phyloP scores from a whole-genome alignment of 2,888 invertebrate genomes.

The Drosophila colorata region DNA sequence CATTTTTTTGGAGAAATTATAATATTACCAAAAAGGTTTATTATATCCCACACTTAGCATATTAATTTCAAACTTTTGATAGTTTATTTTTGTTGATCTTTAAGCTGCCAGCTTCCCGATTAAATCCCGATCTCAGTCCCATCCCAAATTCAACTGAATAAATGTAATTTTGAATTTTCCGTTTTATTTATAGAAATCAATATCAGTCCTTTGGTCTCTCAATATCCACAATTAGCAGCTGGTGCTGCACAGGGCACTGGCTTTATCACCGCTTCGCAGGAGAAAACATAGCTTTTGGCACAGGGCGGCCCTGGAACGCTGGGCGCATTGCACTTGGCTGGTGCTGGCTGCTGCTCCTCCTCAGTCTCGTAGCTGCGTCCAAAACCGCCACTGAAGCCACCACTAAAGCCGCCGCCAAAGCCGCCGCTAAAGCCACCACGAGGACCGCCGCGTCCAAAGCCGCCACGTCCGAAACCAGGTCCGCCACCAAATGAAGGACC shows the following conservation, averaged over 20 bases:
- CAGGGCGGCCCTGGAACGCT: slow-evolving; percentile 57
- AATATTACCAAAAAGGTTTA: too few species aligned
- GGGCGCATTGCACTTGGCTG: slow-evolving; percentile 7
- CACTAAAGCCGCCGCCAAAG: slow-evolving; percentile 21
- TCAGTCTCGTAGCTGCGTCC: slow-evolving; percentile 52
- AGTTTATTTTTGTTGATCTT: too few species aligned
- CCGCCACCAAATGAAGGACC: slow-evolving; percentile 19
- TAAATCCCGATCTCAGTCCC: background rate
- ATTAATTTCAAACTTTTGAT: too few species aligned
- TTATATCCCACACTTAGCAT: too few species aligned
- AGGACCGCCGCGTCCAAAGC: slow-evolving; percentile 19
- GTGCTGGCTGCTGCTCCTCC: slow-evolving; percentile 5
- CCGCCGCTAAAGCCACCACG: slow-evolving; percentile 20
- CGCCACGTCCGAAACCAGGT: slow-evolving; percentile 7
- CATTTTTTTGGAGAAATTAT: too few species aligned
- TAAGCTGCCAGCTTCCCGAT: background rate
- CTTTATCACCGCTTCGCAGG: slow-evolving; percentile 68
- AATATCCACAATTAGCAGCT: slow-evolving; percentile 35
- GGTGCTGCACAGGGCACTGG: slow-evolving; percentile 62
- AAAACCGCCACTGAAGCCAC: slow-evolving; percentile 4
- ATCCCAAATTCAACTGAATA: background rate
- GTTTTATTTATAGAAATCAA: slow-evolving; percentile 39
- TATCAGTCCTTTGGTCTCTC: slow-evolving; percentile 52
- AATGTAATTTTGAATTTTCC: slow-evolving; percentile 3
- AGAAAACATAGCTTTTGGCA: slow-evolving; percentile 68